These are phyloP conservation scores for Connochaetes taurinus DNA, from an alignment of 2,113 vertebrate species.

Conservation along the genomic window DNA sequence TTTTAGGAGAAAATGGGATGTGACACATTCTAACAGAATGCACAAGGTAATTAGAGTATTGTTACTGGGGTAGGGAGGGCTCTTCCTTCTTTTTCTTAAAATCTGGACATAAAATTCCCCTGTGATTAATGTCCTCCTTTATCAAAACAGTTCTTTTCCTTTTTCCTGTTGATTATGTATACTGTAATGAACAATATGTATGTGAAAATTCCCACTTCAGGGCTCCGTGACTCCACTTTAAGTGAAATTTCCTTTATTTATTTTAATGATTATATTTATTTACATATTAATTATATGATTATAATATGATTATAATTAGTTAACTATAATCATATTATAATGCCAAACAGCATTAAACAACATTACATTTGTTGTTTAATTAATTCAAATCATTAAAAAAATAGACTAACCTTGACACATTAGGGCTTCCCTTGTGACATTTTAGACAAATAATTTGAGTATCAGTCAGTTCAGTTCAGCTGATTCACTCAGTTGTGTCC, in stretches of 20 bases:
- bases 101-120: neutral
- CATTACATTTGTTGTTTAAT: neutral
- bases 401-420: neutral
- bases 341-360: neutral
- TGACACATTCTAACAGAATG: neutral
- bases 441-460: neutral
- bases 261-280: neutral
- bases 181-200: neutral
- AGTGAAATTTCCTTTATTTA: neutral
- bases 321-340: neutral
- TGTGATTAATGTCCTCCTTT: neutral
- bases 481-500: fast-evolving
- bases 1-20: neutral
- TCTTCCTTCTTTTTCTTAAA: neutral
- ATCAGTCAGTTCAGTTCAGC: too few species aligned
- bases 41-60: neutral
- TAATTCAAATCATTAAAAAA: neutral
- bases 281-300: neutral
- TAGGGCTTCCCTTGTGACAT: neutral
- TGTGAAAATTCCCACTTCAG: neutral
- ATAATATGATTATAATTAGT: neutral
- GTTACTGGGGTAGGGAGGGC: neutral
- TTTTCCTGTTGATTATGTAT: neutral
- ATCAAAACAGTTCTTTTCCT: neutral
- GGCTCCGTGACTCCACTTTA: neutral